Conservation (phyloP, 2,888 invertebrate species). For the Caenorhabditis sp. region DNA sequence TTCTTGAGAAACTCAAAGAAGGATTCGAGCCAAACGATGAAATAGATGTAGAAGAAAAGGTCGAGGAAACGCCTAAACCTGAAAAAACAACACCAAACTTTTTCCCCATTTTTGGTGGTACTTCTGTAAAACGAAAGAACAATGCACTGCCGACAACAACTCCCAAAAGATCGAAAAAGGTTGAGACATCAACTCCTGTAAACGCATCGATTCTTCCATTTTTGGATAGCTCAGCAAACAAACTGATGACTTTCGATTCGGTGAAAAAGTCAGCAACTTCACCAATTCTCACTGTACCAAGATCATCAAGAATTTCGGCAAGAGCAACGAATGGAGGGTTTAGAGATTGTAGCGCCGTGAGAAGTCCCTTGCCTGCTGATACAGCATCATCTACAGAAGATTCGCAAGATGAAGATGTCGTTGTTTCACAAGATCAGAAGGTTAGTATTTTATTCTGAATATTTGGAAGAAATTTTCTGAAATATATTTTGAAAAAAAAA, state of each 20-base stretch:
- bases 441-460: neutral
- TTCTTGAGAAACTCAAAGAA: neutral
- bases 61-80: neutral
- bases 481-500: neutral
- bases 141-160: neutral
- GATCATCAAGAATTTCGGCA: neutral
- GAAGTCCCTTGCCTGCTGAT: conserved; percentile 31
- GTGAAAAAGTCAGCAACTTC: neutral
- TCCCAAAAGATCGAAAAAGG: conserved; percentile 6
- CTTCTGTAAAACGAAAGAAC: neutral
- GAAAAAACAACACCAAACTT: neutral
- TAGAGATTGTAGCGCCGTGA: neutral
- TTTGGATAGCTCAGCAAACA: neutral
- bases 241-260: neutral
- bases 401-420: conserved; percentile 26
- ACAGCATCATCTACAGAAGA: conserved; percentile 32
- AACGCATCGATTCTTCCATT: conserved; percentile 5
- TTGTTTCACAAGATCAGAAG: neutral
- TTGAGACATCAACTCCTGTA: neutral
- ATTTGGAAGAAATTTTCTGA: no score
- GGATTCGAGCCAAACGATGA: neutral
- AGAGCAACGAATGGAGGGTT: neutral
- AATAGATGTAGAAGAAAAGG: neutral
- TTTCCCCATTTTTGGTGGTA: neutral
- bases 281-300: neutral